Percentiles rank a stretch among this genome's conserved stretches.
Conservation (phyloP, 2,797 vertebrate genomes). For the Amblyraja radiata region DNA sequence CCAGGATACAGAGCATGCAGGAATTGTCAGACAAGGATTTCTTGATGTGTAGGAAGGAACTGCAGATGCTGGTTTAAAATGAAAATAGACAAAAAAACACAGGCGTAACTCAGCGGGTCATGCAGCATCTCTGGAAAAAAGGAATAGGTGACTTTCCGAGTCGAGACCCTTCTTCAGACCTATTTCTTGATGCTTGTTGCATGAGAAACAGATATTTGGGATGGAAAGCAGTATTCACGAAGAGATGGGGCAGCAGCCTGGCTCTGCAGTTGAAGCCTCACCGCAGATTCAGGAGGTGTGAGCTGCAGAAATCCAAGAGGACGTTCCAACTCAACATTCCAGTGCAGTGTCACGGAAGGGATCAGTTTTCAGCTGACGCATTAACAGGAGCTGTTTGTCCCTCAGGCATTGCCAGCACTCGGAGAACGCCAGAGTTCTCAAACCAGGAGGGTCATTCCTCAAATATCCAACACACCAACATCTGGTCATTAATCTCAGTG, state of each 20-base stretch:
- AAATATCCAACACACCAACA: background rate
- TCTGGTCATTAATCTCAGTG: background rate
- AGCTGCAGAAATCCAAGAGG: background rate
- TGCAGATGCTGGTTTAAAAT: too few relatives aligned
- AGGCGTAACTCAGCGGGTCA: too few relatives aligned
- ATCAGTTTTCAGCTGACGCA: background rate
- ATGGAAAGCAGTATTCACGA: background rate
- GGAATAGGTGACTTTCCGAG: too few relatives aligned
- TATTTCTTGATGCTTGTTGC: background rate
- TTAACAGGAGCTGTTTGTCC: background rate
- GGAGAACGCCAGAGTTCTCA: background rate
- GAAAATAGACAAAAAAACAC: too few relatives aligned
- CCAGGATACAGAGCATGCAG: background rate
- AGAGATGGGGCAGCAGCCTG: background rate
- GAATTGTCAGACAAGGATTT: background rate
- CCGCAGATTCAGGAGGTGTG: background rate
- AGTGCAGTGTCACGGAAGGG: background rate
- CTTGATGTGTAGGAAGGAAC: background rate
- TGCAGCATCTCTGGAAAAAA: too few relatives aligned
- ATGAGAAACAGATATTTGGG: background rate
- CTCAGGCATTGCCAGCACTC: background rate
- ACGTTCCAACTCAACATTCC: background rate
- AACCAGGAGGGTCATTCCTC: background rate
- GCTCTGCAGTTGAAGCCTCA: background rate
- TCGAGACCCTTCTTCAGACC: too few relatives aligned